A percentile compares a stretch with the other conserved stretches of the same genome.
Conservation (phyloP, 1,140 invertebrate genomes). For the Drosophila novamexicana region DNA sequence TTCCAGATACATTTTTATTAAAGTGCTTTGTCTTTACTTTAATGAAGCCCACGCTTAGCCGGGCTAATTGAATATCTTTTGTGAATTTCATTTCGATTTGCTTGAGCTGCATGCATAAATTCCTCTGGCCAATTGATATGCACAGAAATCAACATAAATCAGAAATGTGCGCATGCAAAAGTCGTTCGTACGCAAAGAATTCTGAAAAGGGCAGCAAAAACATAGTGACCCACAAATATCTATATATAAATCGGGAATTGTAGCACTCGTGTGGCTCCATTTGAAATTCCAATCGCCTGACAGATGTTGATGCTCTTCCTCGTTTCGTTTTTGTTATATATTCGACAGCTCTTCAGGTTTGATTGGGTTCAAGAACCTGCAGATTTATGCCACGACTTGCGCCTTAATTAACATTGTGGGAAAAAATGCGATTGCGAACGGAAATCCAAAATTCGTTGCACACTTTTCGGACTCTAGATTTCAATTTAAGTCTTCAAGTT, state of each 20-base stretch:
- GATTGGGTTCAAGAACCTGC: conserved; percentile 38
- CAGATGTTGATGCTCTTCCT: conserved; percentile 8
- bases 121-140: neutral
- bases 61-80: conserved; percentile 1
- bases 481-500: neutral
- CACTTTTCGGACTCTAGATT: neutral
- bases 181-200: conserved; percentile 13
- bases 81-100: conserved; percentile 6
- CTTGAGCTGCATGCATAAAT: conserved; percentile 22
- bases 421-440: conserved; percentile 17
- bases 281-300: conserved; percentile 43
- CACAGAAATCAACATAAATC: conserved; percentile 20
- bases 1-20: no score
- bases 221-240: conserved; percentile 41
- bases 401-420: conserved; percentile 37
- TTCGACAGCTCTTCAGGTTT: conserved; percentile 11
- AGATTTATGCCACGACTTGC: conserved; percentile 45
- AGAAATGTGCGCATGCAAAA: conserved; percentile 15
- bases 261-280: conserved; percentile 16
- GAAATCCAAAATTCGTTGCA: conserved; percentile 2
- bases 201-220: conserved; percentile 24
- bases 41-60: neutral
- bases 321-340: neutral
- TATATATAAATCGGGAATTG: conserved; percentile 2
- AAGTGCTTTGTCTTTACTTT: neutral